phyloP scores from a whole-genome alignment of 2,797 vertebrate genomes.

The Prionace glauca region DNA sequence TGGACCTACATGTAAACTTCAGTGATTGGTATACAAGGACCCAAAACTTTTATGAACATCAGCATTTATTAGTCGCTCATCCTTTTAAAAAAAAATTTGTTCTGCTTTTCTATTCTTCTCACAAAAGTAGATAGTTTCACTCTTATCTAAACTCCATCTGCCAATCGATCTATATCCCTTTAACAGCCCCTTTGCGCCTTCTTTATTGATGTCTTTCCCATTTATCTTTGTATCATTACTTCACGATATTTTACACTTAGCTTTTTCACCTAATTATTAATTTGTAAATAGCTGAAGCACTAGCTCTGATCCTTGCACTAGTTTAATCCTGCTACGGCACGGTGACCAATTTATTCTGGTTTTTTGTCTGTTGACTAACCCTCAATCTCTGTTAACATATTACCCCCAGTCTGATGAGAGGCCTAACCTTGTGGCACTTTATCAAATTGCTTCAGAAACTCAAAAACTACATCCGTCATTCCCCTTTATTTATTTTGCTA shows the following conservation, averaged over 20 bases:
- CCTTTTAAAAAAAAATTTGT: background rate
- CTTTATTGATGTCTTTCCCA: background rate
- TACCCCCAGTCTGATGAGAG: too few species aligned
- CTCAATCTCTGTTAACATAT: background rate
- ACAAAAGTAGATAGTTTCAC: background rate
- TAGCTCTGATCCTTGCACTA: background rate
- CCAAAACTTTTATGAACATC: background rate
- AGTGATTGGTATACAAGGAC: background rate
- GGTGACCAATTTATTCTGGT: background rate
- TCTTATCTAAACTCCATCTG: background rate
- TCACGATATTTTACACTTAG: too few species aligned
- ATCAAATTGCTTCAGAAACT: too few species aligned
- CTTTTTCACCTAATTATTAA: too few species aligned
- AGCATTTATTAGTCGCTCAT: too few species aligned
- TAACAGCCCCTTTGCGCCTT: background rate
- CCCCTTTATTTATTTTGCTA: too few species aligned
- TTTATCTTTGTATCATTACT: background rate
- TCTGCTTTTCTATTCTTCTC: background rate
- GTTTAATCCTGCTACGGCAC: background rate
- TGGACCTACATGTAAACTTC: background rate
- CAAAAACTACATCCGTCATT: too few species aligned
- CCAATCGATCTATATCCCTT: background rate
- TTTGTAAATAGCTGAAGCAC: too few species aligned
- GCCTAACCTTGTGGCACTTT: too few species aligned
- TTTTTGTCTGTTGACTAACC: background rate